These are phyloP conservation scores for Cichlasoma orientale DNA, from an alignment of 2,797 vertebrate species.

Conservation along the genomic window DNA sequence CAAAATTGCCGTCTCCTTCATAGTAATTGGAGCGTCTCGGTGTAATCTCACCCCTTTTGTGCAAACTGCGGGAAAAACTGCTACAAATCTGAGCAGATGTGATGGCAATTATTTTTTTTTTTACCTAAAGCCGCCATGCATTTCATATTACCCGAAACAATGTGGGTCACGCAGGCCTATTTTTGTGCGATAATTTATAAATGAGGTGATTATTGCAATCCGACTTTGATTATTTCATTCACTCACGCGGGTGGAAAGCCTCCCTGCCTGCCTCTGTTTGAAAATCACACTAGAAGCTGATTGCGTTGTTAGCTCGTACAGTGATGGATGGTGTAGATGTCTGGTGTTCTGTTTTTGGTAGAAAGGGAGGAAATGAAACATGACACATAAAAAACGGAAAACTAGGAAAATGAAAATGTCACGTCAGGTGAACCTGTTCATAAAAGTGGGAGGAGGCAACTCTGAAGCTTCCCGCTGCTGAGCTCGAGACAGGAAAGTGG, in stretches of 20 bases:
- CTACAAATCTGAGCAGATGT: neutral
- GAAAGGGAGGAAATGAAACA: conserved; percentile 56
- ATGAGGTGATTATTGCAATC: neutral
- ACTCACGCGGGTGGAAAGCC: conserved; percentile 4
- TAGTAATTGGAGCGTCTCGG: neutral
- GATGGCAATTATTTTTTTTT: neutral
- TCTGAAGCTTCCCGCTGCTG: neutral
- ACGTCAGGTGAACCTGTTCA: conserved; percentile 15
- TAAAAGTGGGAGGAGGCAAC: neutral
- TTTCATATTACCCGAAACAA: neutral
- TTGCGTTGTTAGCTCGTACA: conserved; percentile 17
- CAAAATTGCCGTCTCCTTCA: conserved; percentile 3
- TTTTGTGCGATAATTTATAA: neutral
- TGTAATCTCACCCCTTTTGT: neutral
- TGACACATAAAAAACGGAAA: conserved; percentile 27
- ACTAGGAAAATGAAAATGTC: neutral
- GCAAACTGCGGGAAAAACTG: neutral
- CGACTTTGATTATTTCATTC: conserved; percentile 6
- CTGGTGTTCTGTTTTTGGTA: conserved; percentile 17
- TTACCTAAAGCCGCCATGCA: neutral
- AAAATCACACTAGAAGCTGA: conserved; percentile 22
- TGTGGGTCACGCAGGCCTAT: neutral
- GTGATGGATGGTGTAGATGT: conserved; percentile 53
- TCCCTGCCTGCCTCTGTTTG: conserved; percentile 14
- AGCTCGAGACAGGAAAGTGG: neutral